phyloP scores from a whole-genome alignment of 2,797 vertebrate species.

The Hydrolagus colliei region DNA sequence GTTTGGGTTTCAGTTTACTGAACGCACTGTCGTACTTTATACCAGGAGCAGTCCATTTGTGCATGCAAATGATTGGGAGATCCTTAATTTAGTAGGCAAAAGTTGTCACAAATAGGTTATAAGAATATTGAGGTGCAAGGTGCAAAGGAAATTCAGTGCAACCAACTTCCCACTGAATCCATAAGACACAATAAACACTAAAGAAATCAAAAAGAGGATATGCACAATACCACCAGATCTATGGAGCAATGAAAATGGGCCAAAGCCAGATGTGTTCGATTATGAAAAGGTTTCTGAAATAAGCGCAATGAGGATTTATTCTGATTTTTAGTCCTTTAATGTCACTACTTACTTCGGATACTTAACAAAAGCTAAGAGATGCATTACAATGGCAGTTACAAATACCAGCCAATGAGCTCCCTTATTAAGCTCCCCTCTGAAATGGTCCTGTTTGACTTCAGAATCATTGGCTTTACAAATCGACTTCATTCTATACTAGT shows the following conservation, averaged over 20 bases:
- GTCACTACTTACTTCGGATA: not conserved
- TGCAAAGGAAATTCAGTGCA: not conserved
- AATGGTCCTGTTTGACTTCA: not conserved
- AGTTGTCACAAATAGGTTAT: not conserved
- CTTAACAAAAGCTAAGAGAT: not conserved
- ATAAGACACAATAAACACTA: too few relatives aligned
- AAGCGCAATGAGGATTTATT: not conserved
- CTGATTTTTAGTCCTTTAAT: not conserved
- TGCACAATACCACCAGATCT: not conserved
- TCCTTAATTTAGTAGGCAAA: not conserved
- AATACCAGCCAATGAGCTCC: not conserved
- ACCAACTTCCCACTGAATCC: not conserved
- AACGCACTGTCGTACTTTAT: not conserved
- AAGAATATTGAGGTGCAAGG: not conserved
- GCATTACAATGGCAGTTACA: not conserved
- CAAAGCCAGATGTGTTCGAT: not conserved
- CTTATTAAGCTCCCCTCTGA: not conserved
- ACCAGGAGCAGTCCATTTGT: not conserved
- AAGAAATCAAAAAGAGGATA: not conserved
- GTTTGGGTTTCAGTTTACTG: not conserved
- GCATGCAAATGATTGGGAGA: not conserved
- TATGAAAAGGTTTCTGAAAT: not conserved
- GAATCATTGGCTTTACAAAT: not conserved
- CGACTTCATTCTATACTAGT: not conserved
- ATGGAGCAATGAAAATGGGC: not conserved